Conservation (phyloP, 1,140 invertebrate genomes). For the Bactericera cockerelli region DNA sequence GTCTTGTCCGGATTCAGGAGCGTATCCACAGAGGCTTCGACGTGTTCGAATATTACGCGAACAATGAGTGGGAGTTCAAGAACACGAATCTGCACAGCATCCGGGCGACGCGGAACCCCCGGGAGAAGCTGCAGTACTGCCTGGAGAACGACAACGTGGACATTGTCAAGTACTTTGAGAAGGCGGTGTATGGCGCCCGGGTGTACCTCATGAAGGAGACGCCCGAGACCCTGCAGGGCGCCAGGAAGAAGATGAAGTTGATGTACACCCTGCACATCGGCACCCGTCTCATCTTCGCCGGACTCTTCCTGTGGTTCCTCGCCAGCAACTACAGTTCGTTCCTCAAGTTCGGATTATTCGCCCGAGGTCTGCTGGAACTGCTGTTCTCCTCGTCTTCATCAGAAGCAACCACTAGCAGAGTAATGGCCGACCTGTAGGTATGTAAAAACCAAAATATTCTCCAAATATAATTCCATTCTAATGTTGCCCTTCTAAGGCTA, state of each 20-base stretch:
- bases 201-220: constrained; percentile 60
- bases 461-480: too few relatives aligned
- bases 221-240: constrained; percentile 61
- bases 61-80: constrained; percentile 8
- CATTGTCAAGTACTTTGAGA: constrained; percentile 49
- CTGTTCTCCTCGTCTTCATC: background rate
- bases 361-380: background rate
- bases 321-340: background rate
- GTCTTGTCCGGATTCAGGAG: constrained; percentile 5
- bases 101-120: constrained; percentile 35
- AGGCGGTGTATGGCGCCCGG: constrained; percentile 49
- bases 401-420: background rate
- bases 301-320: background rate
- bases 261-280: background rate
- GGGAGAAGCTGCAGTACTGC: constrained; percentile 44
- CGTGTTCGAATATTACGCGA: constrained; percentile 10
- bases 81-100: background rate
- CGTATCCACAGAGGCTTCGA: constrained; percentile 6
- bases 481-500: too few relatives aligned
- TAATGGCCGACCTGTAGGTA: background rate
- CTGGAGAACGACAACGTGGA: constrained; percentile 49
- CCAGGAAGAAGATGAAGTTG: constrained; percentile 45
- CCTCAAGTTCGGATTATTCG: background rate
- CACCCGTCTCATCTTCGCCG: background rate
- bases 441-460: too few relatives aligned